Base-by-base conservation (phyloP, 2,113 vertebrate genomes). In the Trematocara nigrifrons region DNA sequence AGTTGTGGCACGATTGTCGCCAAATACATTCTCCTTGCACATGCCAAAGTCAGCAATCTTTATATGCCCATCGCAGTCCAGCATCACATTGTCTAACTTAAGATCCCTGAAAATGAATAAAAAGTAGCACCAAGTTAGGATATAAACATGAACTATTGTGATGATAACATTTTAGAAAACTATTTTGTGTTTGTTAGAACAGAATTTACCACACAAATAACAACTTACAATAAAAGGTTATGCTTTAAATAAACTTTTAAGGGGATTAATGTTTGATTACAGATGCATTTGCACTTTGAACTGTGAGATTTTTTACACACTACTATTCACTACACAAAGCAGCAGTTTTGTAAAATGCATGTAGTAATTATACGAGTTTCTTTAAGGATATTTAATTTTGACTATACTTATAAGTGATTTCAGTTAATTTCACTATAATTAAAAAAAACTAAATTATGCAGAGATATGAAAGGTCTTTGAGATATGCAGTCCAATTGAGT, bases 11-110 rank as follows among this genome's bases (percentile, higher is more conserved):
- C 96, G 96, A 87, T 96, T 97, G 4, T 99, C 98, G 1, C 97
- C 97, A 10, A 97, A 86, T 78, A 99, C 94, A 0, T 98, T 98
- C 92, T 99, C 99, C 94, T 99, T 99, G 90, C 99, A 99, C 99
- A 99, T 99, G 20, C 99, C 99, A 7, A 99, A 99, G 88, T 99
- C 99, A 0, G 99, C 98, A 6, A 99, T 99, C 93, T 99, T 99
- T 88, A 99, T 97, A 90, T 99, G 99, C 29, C 99, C 99, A 2
- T 98, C 96, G 52, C 90, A 94, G 89, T 99, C 97, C 83, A 99
- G 94, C 98, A 99, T 98, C 89, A 99, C 97, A 0, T 99, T 99
- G 93, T 99, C 99, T 90, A 99, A 96, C 95, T 99, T 99, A 45
- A 99, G 96, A 93, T 99, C 99, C 94, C 99, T 99, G 92, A 16